Percentiles rank a stretch among this genome's conserved stretches.
These are phyloP conservation scores for Teleogryllus occipitalis DNA, from an alignment of 1,140 invertebrate species.

Conservation along the genomic window DNA sequence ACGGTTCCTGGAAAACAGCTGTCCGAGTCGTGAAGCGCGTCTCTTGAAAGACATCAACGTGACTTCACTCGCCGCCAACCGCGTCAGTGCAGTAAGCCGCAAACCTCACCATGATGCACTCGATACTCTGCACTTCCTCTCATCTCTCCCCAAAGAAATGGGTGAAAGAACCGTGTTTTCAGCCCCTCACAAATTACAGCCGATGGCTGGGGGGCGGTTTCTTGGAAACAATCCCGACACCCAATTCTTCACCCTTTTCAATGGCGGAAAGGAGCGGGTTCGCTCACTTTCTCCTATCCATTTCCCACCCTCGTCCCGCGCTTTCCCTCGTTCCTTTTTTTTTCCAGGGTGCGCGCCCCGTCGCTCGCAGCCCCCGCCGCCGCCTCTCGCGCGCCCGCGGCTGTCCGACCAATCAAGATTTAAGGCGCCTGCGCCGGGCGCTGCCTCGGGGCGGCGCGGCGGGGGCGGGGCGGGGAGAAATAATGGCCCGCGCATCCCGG, in stretches of 20 bases:
- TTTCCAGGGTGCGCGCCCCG: not conserved
- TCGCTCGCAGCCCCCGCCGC: not conserved
- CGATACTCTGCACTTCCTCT: too few species aligned
- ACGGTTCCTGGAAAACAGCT: too few species aligned
- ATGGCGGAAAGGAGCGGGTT: not conserved
- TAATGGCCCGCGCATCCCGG: not conserved
- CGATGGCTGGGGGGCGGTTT: not conserved
- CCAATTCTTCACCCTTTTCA: slow-evolving; percentile 4
- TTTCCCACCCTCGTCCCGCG: not conserved
- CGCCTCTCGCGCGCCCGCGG: not conserved
- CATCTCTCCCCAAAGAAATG: not conserved
- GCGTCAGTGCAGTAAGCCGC: too few species aligned
- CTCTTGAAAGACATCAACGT: too few species aligned
- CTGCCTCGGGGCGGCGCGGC: too few species aligned
- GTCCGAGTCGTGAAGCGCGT: too few species aligned
- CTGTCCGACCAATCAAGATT: slow-evolving; percentile 3
- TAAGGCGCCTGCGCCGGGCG: not conserved
- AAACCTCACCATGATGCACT: too few species aligned
- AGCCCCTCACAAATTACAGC: not conserved
- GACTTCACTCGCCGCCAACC: too few species aligned
- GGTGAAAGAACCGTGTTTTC: not conserved
- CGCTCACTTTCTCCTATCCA: not conserved
- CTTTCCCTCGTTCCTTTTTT: not conserved
- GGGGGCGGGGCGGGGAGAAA: not conserved
- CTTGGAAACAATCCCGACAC: not conserved